Percentiles rank a stretch among this genome's conserved stretches.
phyloP scores from a whole-genome alignment of 2,113 vertebrate genomes.

The Cyprinodon variegatus region DNA sequence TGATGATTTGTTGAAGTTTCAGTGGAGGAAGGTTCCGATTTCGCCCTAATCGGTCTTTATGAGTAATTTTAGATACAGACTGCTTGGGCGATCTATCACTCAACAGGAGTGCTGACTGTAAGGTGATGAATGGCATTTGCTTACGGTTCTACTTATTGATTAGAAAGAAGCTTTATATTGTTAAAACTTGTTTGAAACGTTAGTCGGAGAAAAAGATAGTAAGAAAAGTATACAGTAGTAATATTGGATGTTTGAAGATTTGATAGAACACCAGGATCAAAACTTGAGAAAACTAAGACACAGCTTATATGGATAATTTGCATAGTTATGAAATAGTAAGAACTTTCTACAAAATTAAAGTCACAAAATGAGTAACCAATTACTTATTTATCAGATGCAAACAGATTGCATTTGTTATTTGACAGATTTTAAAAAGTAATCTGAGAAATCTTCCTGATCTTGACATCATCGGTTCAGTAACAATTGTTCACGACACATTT shows the following conservation, averaged over 20 bases:
- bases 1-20: constrained; percentile 68
- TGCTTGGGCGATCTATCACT: constrained; percentile 57
- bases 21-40: constrained; percentile 58
- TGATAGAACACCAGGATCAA: constrained; percentile 51
- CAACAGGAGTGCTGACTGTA: constrained; percentile 48
- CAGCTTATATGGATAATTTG: constrained; percentile 91
- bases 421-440: constrained; percentile 29
- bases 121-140: constrained; percentile 56
- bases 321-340: constrained; percentile 69
- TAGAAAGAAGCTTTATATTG: constrained; percentile 51
- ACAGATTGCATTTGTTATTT: constrained; percentile 82
- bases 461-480: constrained; percentile 48
- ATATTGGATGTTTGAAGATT: constrained; percentile 9
- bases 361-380: constrained; percentile 85
- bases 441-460: constrained; percentile 52
- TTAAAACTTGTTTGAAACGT: constrained; percentile 32
- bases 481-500: constrained; percentile 41
- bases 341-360: constrained; percentile 80
- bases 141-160: constrained; percentile 56
- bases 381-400: constrained; percentile 88
- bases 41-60: constrained; percentile 74
- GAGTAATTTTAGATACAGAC: constrained; percentile 64
- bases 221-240: not conserved
- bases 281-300: constrained; percentile 65
- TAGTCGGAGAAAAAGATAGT: constrained; percentile 21